Percentiles rank a stretch among this genome's conserved stretches.
Conservation (phyloP, 2,888 invertebrate species). For the Orgyia antiqua region DNA sequence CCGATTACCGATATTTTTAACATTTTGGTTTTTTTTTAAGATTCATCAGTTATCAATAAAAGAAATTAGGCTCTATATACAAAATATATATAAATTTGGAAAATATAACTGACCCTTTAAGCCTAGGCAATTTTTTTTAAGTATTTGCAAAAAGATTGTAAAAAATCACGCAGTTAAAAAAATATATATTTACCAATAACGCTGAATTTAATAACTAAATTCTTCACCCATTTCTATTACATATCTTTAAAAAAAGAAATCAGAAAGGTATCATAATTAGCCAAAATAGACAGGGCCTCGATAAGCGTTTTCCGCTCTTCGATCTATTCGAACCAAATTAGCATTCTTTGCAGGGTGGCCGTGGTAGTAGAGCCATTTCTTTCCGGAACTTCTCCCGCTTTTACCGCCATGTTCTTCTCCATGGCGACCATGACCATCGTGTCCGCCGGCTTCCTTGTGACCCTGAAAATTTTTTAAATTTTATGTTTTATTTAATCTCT, state of each 20-base stretch:
- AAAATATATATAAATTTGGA: too few species aligned
- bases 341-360: conserved; percentile 56
- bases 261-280: conserved; percentile 22
- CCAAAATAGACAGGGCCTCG: conserved; percentile 55
- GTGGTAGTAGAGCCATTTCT: conserved; percentile 79
- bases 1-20: too few species aligned
- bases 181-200: too few species aligned
- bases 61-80: too few species aligned
- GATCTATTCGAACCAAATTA: conserved; percentile 50
- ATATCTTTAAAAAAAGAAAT: background rate
- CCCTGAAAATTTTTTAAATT: conserved; percentile 42
- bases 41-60: too few species aligned
- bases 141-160: too few species aligned
- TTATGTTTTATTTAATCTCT: too few species aligned
- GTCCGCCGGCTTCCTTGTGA: conserved; percentile 75
- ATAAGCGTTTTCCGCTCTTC: conserved; percentile 36
- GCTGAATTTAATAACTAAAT: too few species aligned
- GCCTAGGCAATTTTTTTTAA: too few species aligned
- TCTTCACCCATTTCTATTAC: background rate
- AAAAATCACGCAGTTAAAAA: too few species aligned
- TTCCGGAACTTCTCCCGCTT: conserved; percentile 61
- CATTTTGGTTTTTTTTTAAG: too few species aligned
- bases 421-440: conserved; percentile 75
- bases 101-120: too few species aligned
- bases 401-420: conserved; percentile 64